Conservation (phyloP, 1,140 invertebrate species). For the Pogonognathellus flavescens region DNA sequence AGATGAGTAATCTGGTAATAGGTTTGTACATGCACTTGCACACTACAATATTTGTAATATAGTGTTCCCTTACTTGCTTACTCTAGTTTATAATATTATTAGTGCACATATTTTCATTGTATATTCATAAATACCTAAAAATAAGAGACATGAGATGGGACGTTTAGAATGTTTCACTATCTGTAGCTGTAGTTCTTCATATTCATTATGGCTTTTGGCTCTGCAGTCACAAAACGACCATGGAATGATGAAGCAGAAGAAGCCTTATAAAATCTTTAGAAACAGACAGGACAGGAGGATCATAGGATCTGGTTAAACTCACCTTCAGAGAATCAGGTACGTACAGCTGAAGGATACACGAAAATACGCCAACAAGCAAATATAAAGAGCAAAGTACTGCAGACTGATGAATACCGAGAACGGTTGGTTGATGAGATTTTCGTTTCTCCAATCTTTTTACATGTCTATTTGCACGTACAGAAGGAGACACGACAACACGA, state of each 20-base stretch:
- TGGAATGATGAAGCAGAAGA: slow-evolving; percentile 31
- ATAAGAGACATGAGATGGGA: no score
- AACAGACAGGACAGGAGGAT: slow-evolving; percentile 15
- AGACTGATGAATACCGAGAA: not conserved
- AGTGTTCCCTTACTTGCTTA: no score
- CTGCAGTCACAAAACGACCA: not conserved
- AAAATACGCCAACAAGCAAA: not conserved
- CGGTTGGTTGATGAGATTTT: slow-evolving; percentile 29
- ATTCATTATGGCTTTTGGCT: no score
- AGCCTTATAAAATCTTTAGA: slow-evolving; percentile 18
- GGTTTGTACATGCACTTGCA: no score
- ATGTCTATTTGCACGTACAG: not conserved
- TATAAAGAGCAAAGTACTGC: not conserved
- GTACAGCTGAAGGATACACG: not conserved
- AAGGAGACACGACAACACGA: not conserved
- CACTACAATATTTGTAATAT: not conserved
- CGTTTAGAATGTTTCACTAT: no score
- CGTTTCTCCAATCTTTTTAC: slow-evolving; percentile 40
- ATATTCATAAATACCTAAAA: no score
- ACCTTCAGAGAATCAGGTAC: not conserved
- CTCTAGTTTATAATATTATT: no score
- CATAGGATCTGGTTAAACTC: slow-evolving; percentile 15
- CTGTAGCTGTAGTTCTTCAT: no score
- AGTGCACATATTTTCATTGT: no score
- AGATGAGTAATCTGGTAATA: slow-evolving; percentile 24